Percentiles rank a stretch among this genome's conserved stretches.
phyloP scores from a whole-genome alignment of 2,888 invertebrate species.

The Drosophila paranaensis region DNA sequence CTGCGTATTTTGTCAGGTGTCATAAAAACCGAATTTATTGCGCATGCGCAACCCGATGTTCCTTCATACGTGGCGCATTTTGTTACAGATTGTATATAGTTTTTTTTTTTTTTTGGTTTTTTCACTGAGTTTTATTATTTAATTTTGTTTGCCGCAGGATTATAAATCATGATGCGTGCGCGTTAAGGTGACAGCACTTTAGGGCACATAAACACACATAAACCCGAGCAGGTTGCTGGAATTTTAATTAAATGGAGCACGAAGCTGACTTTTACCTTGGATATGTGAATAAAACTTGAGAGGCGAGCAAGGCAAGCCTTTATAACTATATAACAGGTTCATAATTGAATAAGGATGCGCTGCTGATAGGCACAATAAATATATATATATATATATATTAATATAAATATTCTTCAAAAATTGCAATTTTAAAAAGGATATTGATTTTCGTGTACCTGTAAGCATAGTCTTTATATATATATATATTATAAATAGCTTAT shows the following conservation, averaged over 20 bases:
- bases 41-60: constrained; percentile 78
- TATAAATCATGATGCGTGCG: constrained; percentile 80
- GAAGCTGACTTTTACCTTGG: constrained; percentile 22
- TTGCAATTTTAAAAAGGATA: too few relatives aligned
- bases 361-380: background rate
- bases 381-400: background rate
- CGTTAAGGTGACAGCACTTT: constrained; percentile 78
- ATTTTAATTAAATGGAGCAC: constrained; percentile 74
- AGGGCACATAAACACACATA: constrained; percentile 70
- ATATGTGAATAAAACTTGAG: constrained; percentile 11
- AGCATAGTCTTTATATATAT: background rate
- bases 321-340: constrained; percentile 25
- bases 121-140: constrained; percentile 67
- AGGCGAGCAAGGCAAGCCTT: too few relatives aligned
- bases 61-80: constrained; percentile 41
- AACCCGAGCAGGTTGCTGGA: constrained; percentile 68
- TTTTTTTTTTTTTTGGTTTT: constrained; percentile 2
- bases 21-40: constrained; percentile 83
- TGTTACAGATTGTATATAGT: constrained; percentile 30
- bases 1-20: constrained; percentile 84
- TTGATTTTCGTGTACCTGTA: background rate
- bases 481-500: too few relatives aligned
- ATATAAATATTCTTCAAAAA: background rate
- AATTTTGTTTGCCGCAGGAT: constrained; percentile 59
- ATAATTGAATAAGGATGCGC: constrained; percentile 5